These are phyloP conservation scores for Campaea margaritaria DNA, from an alignment of 2,888 invertebrate genomes.

Conservation along the genomic window DNA sequence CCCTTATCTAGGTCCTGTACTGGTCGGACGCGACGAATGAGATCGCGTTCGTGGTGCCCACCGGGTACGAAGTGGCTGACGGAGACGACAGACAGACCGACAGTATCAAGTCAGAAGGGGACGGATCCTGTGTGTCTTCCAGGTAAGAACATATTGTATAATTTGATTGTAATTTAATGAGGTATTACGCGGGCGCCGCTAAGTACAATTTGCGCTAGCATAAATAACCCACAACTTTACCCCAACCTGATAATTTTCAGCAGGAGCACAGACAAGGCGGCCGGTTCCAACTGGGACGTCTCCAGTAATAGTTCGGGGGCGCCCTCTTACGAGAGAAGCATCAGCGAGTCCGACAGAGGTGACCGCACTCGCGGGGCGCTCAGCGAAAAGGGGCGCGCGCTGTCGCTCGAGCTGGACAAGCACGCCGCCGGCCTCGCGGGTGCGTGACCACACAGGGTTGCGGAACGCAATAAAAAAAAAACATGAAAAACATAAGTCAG, in stretches of 20 bases:
- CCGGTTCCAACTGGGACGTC: conserved; percentile 77
- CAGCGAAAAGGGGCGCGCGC: conserved; percentile 86
- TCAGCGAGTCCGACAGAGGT: conserved; percentile 77
- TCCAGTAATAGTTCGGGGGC: conserved; percentile 66
- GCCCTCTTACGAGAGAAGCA: conserved; percentile 84
- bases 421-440: conserved; percentile 72
- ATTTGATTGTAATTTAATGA: no score
- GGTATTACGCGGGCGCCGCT: no score
- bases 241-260: conserved; percentile 7
- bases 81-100: conserved; percentile 51
- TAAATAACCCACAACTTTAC: no score
- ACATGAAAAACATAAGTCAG: no score
- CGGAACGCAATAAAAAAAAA: no score
- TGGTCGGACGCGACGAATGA: conserved; percentile 98
- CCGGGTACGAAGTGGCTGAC: conserved; percentile 67
- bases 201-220: no score
- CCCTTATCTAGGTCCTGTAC: conserved; percentile 87
- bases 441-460: conserved; percentile 34
- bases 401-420: conserved; percentile 89
- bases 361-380: conserved; percentile 54
- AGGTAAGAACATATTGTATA: conserved; percentile 56
- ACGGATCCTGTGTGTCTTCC: conserved; percentile 78
- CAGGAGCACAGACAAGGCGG: conserved; percentile 57
- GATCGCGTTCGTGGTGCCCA: conserved; percentile 97
- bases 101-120: conserved; percentile 77